Evolutionary conservation across 1,140 invertebrate genomes (phyloP), one percentile per base, ranked within the genome.

Genomic region (Heliconius nattereri): DNA sequence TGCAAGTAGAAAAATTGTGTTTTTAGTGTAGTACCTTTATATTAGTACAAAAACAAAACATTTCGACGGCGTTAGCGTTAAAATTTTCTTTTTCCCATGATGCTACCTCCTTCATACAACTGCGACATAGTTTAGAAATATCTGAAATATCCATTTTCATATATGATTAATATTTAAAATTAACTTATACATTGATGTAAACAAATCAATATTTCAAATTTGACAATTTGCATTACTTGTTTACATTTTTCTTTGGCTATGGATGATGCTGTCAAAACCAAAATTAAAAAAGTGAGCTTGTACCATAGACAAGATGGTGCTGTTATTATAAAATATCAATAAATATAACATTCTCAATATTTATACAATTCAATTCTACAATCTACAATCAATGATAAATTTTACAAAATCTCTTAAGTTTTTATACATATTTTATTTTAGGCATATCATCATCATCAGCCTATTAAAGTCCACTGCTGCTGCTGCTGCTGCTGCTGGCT

Each of bases 21-120:
- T 66, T 29, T 26, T 13, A 66, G 23, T 66, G 86, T 23, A 54
- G 57, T 88, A 91, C 92, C 86, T 85, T 84, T 23, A 94, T 89
- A 82, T 93, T 93, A 13, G 91, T 93, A 78, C 91, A 92, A 85
- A 87, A 92, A 84, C 84, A 87, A 83, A 92, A 94, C 92, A 94
- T 94, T 80, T 92, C 87, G 19, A 91, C 84, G 19, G 83, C 83
- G 84, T 81, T 85, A 71, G 77, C 29, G 71, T 87, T 82, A 19
- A 89, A 89, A 73, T 93, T 91, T 35, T 90, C 90, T 70, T 81
- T 86, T 71, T 92, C 89, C 87, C 88, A 92, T 2, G 88, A 84
- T 1, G 88, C 85, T 16, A 94, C 86, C 86, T 91, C 88, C 80
- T 89, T 90, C 88, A 92, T 94, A 85, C 92, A 94, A 82, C 92